Evolutionary conservation across 2,888 invertebrate species (phyloP), one percentile per base, ranked within the genome.

Genomic region (Andrena camellia): DNA sequence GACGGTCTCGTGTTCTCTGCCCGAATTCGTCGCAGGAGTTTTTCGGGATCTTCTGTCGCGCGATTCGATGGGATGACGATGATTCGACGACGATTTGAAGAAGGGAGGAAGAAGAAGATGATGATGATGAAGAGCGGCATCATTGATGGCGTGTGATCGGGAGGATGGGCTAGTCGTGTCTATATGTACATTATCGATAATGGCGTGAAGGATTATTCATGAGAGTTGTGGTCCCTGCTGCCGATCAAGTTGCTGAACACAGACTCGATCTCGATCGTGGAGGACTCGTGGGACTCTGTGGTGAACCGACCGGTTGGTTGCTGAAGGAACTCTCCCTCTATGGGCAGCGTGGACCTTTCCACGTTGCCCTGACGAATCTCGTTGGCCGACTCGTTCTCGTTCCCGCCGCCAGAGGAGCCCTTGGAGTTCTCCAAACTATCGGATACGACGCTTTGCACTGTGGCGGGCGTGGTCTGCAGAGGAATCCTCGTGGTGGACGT

Each of bases 191-290:
- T 63, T 74, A 10, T 73, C 66, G 62, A 72, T 23, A 10, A 52
- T 48, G 63, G n/a, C 26, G 63, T 50, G 66, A 64, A n/a, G 0
- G 48, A 17, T 8, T 8, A n/a, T 42, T 71, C 86, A 89, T 48
- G 85, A 79, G 72, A 67, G 72, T 66, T 73, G 69, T 73, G 69
- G 26, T 86, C 81, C 35, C 77, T 91, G 59, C n/a, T 81, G 52
- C 86, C 87, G 71, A 94, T 92, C 42, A 94, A 84, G 83, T 94
- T 94, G 78, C 86, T 93, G 86, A 94, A 94, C 23, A 94, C 93
- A 57, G 94, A 94, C 74, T 94, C 94, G 70, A 94, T 94, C 82
- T 93, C 92, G 79, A 94, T 94, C 0, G 94, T 94, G 29, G 94
- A 94, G 13, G 94, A 92, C 77, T 93, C 93, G 31, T 89, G 88